Evolutionary conservation across 2,888 invertebrate species (phyloP).

Genomic region (Yponomeuta plumbellus): DNA sequence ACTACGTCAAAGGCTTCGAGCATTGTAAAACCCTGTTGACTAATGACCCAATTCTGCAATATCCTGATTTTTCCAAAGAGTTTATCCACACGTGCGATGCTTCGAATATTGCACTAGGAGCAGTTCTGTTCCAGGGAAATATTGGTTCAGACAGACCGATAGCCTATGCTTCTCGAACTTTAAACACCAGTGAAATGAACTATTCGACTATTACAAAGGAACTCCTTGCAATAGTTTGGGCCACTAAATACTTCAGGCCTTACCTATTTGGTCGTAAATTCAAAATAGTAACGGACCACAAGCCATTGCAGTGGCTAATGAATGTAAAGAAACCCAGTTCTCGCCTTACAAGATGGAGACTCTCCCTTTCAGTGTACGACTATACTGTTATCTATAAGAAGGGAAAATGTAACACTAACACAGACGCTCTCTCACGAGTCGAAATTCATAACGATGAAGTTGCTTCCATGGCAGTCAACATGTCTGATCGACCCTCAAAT

Average conservation of each 20-base stretch:
- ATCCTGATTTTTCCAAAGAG: slow-evolving; percentile 36
- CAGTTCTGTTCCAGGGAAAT: slow-evolving; percentile 27
- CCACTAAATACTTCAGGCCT: slow-evolving; percentile 32
- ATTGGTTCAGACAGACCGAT: slow-evolving; percentile 20
- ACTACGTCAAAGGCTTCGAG: slow-evolving; percentile 25
- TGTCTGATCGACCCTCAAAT: too few species aligned
- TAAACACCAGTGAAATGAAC: slow-evolving; percentile 28
- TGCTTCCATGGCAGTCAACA: slow-evolving; percentile 35
- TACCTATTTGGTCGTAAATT: slow-evolving; percentile 39
- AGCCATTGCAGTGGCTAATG: slow-evolving; percentile 36
- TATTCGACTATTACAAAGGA: slow-evolving; percentile 36
- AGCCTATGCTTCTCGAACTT: slow-evolving; percentile 34
- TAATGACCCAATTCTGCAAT: slow-evolving; percentile 35
- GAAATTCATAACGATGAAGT: slow-evolving; percentile 34
- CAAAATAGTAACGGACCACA: slow-evolving; percentile 41
- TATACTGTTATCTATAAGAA: slow-evolving; percentile 23
- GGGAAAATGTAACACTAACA: slow-evolving; percentile 22
- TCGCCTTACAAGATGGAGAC: slow-evolving; percentile 34
- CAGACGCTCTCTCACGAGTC: too few species aligned
- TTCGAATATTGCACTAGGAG: slow-evolving; percentile 16
- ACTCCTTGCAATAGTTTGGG: slow-evolving; percentile 35
- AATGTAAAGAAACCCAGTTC: slow-evolving; percentile 34
- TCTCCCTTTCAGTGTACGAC: slow-evolving; percentile 29
- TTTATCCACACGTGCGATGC: slow-evolving; percentile 26
- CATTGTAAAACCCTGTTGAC: slow-evolving; percentile 26